A percentile compares a stretch with the other conserved stretches of the same genome.
Evolutionary conservation across 2,113 vertebrate genomes (phyloP).

Genomic region (Xyliphius kryptos): DNA sequence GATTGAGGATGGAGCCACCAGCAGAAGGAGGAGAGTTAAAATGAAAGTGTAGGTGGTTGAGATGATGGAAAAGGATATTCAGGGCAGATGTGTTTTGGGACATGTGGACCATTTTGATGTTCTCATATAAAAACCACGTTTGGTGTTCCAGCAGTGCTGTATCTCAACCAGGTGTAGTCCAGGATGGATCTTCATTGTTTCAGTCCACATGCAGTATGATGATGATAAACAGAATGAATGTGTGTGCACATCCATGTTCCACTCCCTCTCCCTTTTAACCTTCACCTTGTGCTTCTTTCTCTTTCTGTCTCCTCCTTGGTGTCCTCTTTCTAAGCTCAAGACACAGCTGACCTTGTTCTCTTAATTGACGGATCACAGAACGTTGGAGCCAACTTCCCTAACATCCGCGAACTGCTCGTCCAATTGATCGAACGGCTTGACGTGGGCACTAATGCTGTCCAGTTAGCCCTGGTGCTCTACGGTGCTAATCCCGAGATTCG

Average conservation of each 20-base stretch:
- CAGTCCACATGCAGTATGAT: constrained; percentile 91
- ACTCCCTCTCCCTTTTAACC: constrained; percentile 74
- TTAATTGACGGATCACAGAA: constrained; percentile 99
- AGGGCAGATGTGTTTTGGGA: no score
- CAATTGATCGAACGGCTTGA: constrained; percentile 85
- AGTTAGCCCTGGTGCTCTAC: constrained; percentile 86
- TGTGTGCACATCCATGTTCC: constrained; percentile 64
- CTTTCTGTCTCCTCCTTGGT: constrained; percentile 49
- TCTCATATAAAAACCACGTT: no score
- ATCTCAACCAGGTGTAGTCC: no score
- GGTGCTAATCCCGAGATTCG: constrained; percentile 70
- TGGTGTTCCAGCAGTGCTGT: no score
- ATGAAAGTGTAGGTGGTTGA: no score
- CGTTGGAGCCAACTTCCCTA: constrained; percentile 88
- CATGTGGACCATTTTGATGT: no score
- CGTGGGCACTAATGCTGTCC: constrained; percentile 79
- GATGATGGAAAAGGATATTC: no score
- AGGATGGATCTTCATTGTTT: constrained; percentile 60
- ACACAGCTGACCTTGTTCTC: constrained; percentile 94
- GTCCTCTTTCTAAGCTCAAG: constrained; percentile 76
- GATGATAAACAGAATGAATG: constrained; percentile 69
- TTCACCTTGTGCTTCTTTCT: constrained; percentile 83
- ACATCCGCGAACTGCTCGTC: constrained; percentile 84
- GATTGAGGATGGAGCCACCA: no score
- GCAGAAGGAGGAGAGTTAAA: no score